Evolutionary conservation across 2,113 vertebrate species (phyloP).

Genomic region (Podarcis muralis): DNA sequence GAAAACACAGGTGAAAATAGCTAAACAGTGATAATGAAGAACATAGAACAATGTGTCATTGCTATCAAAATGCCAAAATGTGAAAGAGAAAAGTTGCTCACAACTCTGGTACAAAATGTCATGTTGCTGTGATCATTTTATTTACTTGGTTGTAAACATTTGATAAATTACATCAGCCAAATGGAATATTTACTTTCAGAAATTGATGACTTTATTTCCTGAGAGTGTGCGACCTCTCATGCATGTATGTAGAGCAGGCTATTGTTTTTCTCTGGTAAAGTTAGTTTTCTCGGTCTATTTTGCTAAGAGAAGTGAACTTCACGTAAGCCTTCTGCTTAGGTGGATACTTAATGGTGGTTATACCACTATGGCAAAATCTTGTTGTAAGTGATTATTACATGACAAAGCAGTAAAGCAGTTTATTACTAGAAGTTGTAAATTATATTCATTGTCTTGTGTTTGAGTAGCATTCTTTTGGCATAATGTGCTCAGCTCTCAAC

Average conservation of each 20-base stretch:
- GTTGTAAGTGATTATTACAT: neutral
- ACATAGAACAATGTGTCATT: neutral
- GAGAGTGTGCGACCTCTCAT: neutral
- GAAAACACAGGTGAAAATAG: neutral
- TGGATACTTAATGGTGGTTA: neutral
- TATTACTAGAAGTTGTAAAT: neutral
- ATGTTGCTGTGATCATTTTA: neutral
- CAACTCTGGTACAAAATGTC: neutral
- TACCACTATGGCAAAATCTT: neutral
- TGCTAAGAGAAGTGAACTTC: neutral
- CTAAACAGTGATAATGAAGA: neutral
- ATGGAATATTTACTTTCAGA: neutral
- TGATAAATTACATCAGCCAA: neutral
- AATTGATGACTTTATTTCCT: neutral
- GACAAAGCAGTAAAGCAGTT: neutral
- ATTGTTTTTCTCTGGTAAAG: neutral
- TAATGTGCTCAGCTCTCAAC: neutral
- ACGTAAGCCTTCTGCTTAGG: neutral
- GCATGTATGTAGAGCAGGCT: neutral
- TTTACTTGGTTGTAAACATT: neutral
- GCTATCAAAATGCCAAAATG: neutral
- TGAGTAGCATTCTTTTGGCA: neutral
- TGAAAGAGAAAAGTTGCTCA: conserved; percentile 31
- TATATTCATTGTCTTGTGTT: neutral
- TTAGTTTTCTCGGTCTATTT: neutral